Evolutionary conservation across 1,140 invertebrate species (phyloP).

Genomic region (Drosophila gunungcola): DNA sequence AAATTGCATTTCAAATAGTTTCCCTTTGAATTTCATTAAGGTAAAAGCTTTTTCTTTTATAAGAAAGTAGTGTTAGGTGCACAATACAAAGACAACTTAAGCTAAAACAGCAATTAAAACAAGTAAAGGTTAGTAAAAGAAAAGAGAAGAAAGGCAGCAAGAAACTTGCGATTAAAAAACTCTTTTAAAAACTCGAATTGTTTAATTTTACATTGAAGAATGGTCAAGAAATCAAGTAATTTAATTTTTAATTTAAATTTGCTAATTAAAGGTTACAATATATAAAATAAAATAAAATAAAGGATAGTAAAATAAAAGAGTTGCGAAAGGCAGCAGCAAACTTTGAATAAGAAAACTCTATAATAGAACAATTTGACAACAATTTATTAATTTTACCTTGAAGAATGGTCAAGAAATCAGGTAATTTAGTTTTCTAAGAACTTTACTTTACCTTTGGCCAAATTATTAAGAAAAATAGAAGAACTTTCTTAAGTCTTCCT

Average conservation of each 20-base stretch:
- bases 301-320: slow-evolving; percentile 1
- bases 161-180: slow-evolving; percentile 39
- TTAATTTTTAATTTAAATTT: too few species aligned
- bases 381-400: neutral
- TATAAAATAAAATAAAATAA: slow-evolving; percentile 12
- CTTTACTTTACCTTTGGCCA: neutral
- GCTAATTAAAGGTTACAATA: too few species aligned
- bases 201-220: neutral
- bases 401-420: neutral
- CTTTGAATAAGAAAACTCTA: slow-evolving; percentile 40
- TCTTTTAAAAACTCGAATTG: slow-evolving; percentile 25
- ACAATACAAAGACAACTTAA: slow-evolving; percentile 14
- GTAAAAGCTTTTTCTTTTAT: slow-evolving; percentile 3
- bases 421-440: neutral
- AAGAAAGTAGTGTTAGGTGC: neutral
- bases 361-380: slow-evolving; percentile 14
- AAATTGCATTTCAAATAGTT: slow-evolving; percentile 5
- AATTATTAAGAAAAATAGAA: neutral
- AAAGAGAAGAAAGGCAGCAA: neutral
- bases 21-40: slow-evolving; percentile 23
- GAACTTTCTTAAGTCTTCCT: neutral
- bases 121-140: slow-evolving; percentile 9
- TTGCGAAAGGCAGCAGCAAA: slow-evolving; percentile 4
- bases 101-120: slow-evolving; percentile 9
- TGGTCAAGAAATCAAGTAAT: neutral